Percentiles rank a stretch among this genome's conserved stretches.
Conservation (phyloP, 2,797 vertebrate genomes). For the Perodicticus potto region DNA sequence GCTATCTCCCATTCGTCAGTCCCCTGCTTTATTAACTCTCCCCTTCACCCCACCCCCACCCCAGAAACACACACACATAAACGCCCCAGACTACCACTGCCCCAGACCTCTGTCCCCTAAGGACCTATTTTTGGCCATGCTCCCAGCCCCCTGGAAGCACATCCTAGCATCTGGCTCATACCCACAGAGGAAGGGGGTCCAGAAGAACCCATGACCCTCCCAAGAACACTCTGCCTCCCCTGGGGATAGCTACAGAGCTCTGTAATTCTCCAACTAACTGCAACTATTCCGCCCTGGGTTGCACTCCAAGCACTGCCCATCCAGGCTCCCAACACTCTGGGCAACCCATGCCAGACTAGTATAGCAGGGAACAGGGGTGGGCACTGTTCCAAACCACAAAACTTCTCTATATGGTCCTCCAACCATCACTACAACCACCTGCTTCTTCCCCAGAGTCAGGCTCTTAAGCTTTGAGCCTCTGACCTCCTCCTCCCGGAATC, state of each 20-base stretch:
- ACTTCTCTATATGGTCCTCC: conserved; percentile 16
- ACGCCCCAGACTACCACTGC: conserved; percentile 44
- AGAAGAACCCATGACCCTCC: conserved; percentile 69
- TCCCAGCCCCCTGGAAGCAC: conserved; percentile 71
- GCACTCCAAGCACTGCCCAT: conserved; percentile 58
- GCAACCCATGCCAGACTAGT: background rate
- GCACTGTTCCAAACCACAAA: conserved; percentile 49
- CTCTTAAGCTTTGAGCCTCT: background rate
- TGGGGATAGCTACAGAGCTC: conserved; percentile 38
- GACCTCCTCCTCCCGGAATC: conserved; percentile 46
- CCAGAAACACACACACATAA: background rate
- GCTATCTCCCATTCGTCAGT: background rate
- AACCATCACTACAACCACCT: background rate
- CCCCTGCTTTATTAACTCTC: conserved; percentile 21
- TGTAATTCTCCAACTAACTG: conserved; percentile 44
- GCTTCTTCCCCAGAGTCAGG: background rate
- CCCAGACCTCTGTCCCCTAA: conserved; percentile 76
- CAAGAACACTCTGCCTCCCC: conserved; percentile 47
- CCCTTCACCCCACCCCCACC: conserved; percentile 23
- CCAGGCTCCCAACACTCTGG: background rate
- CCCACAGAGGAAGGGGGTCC: conserved; percentile 66
- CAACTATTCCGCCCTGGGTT: conserved; percentile 54
- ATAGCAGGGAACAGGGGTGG: conserved; percentile 20
- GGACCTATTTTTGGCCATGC: conserved; percentile 62
- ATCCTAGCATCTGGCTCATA: conserved; percentile 66